phyloP scores from a whole-genome alignment of 2,797 vertebrate genomes.

The Sternarchorhynchus goeldii region DNA sequence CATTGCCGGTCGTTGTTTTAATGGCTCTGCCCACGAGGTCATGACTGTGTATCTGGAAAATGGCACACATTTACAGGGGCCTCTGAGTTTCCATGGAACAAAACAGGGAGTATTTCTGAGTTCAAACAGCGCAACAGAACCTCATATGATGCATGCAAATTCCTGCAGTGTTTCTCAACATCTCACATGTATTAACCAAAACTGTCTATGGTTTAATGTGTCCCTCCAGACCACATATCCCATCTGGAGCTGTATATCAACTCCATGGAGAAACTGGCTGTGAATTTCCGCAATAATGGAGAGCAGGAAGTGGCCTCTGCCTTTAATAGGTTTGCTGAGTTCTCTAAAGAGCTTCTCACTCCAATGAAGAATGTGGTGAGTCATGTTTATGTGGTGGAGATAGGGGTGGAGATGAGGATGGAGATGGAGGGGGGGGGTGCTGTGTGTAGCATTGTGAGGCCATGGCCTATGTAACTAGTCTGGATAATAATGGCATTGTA shows the following conservation, averaged over 20 bases:
- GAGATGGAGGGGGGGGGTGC: conserved; percentile 1
- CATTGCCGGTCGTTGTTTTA: too few species aligned
- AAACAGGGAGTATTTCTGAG: too few species aligned
- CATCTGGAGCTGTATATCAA: conserved; percentile 78
- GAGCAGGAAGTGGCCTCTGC: conserved; percentile 77
- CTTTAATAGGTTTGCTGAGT: conserved; percentile 78
- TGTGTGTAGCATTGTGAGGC: neutral
- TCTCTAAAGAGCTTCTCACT: conserved; percentile 77
- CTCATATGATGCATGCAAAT: too few species aligned
- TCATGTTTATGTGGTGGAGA: neutral
- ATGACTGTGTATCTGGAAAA: too few species aligned
- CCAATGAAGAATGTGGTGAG: conserved; percentile 81
- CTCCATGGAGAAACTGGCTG: conserved; percentile 80
- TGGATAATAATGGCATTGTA: conserved; percentile 12
- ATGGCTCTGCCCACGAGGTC: too few species aligned
- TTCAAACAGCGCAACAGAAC: too few species aligned
- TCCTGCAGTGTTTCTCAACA: too few species aligned
- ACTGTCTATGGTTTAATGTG: neutral
- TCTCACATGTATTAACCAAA: neutral
- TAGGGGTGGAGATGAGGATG: neutral
- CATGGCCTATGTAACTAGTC: conserved; percentile 10
- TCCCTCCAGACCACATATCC: conserved; percentile 68
- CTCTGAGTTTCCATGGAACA: too few species aligned
- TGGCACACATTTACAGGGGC: too few species aligned
- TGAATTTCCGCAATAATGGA: conserved; percentile 79